Base-by-base conservation (phyloP, 2,113 vertebrate species). In the Vicugna pacos region DNA sequence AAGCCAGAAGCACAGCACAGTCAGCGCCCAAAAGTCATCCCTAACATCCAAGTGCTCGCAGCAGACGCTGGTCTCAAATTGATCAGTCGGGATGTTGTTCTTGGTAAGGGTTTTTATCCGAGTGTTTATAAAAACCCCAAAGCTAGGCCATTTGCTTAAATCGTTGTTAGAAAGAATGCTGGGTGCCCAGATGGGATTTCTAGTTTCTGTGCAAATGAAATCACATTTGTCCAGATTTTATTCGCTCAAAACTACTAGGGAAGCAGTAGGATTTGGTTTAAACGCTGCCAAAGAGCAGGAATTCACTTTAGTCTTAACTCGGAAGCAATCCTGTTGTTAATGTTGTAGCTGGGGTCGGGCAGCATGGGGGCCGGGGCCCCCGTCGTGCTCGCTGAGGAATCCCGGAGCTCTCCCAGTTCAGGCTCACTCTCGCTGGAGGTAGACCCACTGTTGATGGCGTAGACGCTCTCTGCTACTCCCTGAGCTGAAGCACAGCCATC, bases 221-320 rank as follows among this genome's bases (percentile, higher is more conserved):
- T 98, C 95, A 93, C 67, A 77, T 93, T 85, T 97, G 95, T 97
- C 96, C 93, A 89, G 91, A 97, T 95, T 96, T 97, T 95, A 96
- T 93, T 98, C 93, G 88, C 88, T 96, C 88, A 94, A 97, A 97
- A 97, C 97, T 94, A 98, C 95, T 64, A 97, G 81, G 93, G 93
- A 98, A 98, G 97, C 98, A 70, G 90, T 88, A 95, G 94, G 93
- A 97, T 98, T 97, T 97, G 97, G 93, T 97, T 98, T 96, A 85
- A 94, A 93, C 92, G 95, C 95, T 98, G 97, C 97, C 94, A 79
- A 69, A 95, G 95, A 86, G 95, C 91, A 98, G 75, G 91, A 99
- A 99, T 98, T 99, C 99, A 99, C 98, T 99, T 98, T 99, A 99
- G 98, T 99, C 98, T 98, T 99, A 99, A 99, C 98, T 99, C 99